Base-by-base conservation (phyloP, 2,888 invertebrate species). In the Hololepta plana region DNA sequence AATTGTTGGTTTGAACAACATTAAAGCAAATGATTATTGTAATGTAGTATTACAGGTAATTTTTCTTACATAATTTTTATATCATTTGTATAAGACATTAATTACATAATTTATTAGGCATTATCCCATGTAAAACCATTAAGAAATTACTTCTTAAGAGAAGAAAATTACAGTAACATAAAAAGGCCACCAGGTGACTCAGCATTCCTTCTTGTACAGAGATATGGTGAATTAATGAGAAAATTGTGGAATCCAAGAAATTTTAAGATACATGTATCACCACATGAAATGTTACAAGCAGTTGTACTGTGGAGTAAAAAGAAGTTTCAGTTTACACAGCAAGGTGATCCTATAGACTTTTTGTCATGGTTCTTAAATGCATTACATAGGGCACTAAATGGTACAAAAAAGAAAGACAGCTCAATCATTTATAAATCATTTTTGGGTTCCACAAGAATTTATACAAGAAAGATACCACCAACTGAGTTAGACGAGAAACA, bases 241-340 rank as follows among this genome's bases (percentile, higher is more conserved):
- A 99, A 99, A 51, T 61, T 99, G 41, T 99, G 98, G 98, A 98
- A 99, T 55, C 95, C 96, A 0, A 64, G 91, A 20, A 96, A 96
- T 45, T 99, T 99, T 51, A 98, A 99, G 56, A 85, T 96, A 1
- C 99, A 99, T 47, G 99, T 99, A 1, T 95, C 93, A 11, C 99
- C 99, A 0, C 99, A 99, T 50, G 98, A 99, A 64, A 99, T 99
- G 96, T 60, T 99, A 12, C 99, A 99, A 48, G 90, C 98, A 23
- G 88, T 95, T 12, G 90, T 98, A 3, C 59, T 96, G 34, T 90
- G 91, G 84, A 88, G 95, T 46, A 82, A 84, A 53, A 93, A 96
- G 51, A 71, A 75, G 38, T 99, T 96, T 51, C 96, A 99, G 57
- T 95, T 99, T 47, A 99, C 93, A 2, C 79, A 91, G 45, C 98